Percentiles rank a stretch among this genome's conserved stretches.
These are phyloP conservation scores for Boloria euphrosyne DNA, from an alignment of 2,888 invertebrate species.

Conservation along the genomic window DNA sequence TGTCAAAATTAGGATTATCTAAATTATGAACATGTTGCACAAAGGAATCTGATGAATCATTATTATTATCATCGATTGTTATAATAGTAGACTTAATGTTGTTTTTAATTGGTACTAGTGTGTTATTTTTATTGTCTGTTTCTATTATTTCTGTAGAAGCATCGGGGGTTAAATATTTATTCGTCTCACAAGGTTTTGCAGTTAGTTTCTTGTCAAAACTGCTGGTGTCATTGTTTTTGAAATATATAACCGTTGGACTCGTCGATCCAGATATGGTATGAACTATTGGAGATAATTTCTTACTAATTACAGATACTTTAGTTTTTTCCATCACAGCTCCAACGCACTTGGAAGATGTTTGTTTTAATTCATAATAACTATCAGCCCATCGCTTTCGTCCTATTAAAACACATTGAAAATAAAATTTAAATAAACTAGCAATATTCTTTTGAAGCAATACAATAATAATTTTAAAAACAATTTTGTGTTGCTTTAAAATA, in stretches of 20 bases:
- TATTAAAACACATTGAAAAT: slow-evolving; percentile 42
- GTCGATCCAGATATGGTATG: slow-evolving; percentile 55
- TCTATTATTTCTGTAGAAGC: slow-evolving; percentile 1
- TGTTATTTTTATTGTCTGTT: slow-evolving; percentile 18
- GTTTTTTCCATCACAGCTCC: slow-evolving; percentile 51
- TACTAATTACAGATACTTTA: slow-evolving; percentile 47
- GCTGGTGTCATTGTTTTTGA: slow-evolving; percentile 27
- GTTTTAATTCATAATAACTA: slow-evolving; percentile 54
- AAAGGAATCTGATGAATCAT: slow-evolving; percentile 63
- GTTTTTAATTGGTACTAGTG: slow-evolving; percentile 1
- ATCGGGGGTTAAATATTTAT: neutral
- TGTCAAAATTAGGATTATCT: slow-evolving; percentile 57
- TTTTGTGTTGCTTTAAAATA: too few species aligned
- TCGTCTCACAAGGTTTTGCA: neutral
- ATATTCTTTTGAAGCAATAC: too few species aligned
- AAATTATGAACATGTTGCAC: slow-evolving; percentile 66
- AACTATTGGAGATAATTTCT: slow-evolving; percentile 62
- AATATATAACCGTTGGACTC: slow-evolving; percentile 45
- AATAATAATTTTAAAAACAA: too few species aligned
- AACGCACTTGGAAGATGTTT: slow-evolving; percentile 62
- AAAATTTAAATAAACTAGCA: too few species aligned
- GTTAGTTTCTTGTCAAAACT: slow-evolving; percentile 46
- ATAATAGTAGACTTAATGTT: slow-evolving; percentile 36
- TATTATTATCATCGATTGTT: slow-evolving; percentile 43
- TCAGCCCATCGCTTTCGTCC: slow-evolving; percentile 46